These are phyloP conservation scores for Semnornis frantzii DNA, from an alignment of 2,113 vertebrate species.

Conservation along the genomic window DNA sequence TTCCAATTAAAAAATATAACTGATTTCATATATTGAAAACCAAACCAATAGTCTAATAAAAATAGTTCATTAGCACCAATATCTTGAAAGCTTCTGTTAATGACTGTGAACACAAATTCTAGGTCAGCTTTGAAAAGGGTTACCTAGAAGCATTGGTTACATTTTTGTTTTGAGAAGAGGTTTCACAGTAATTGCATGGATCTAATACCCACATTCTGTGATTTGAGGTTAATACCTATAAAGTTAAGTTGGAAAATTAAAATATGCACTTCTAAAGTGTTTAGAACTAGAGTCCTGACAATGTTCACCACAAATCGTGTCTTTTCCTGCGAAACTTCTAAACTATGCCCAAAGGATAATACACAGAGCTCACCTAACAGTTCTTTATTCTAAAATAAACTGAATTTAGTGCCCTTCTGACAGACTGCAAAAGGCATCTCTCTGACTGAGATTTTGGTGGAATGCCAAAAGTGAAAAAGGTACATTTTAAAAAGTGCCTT, in stretches of 20 bases:
- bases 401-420: background rate
- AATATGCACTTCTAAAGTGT: background rate
- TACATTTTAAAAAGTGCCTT: background rate
- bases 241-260: background rate
- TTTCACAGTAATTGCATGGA: slow-evolving; percentile 20
- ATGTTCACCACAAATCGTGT: background rate
- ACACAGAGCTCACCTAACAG: background rate
- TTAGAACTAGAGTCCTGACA: background rate
- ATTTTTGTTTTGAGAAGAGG: too few relatives aligned
- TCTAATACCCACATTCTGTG: background rate
- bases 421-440: background rate
- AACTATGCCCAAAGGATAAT: background rate
- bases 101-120: too few relatives aligned
- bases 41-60: too few relatives aligned
- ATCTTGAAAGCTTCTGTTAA: too few relatives aligned
- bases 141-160: too few relatives aligned
- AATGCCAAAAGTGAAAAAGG: background rate
- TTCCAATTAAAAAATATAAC: too few relatives aligned
- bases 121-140: too few relatives aligned
- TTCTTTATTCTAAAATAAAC: background rate
- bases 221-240: background rate
- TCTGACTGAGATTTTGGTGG: background rate
- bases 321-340: slow-evolving; percentile 15
- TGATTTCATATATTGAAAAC: too few relatives aligned
- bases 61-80: too few relatives aligned